Conservation (phyloP, 1,140 invertebrate genomes). For the Agrypnia vestita region DNA sequence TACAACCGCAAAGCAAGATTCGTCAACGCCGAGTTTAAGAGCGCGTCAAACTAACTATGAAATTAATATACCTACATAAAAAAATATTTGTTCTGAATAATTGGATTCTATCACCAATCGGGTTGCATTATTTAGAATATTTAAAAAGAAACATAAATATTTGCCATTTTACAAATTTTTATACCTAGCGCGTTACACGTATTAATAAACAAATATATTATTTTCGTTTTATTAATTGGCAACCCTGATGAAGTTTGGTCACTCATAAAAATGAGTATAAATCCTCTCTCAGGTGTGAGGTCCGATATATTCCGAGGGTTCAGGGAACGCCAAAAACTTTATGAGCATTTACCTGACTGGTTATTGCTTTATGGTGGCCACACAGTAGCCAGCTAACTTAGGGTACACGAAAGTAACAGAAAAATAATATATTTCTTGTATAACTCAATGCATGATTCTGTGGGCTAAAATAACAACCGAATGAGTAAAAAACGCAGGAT, state of each 20-base stretch:
- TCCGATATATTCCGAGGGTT: conserved; percentile 25
- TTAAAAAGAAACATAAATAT: neutral
- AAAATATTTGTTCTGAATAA: too few relatives aligned
- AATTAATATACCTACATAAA: too few relatives aligned
- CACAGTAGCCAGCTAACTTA: neutral
- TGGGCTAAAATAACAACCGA: too few relatives aligned
- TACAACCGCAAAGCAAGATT: too few relatives aligned
- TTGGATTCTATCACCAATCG: too few relatives aligned
- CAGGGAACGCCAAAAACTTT: conserved; percentile 10
- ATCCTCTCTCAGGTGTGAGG: conserved; percentile 49
- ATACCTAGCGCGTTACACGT: too few relatives aligned
- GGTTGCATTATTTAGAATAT: neutral
- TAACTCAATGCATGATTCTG: too few relatives aligned
- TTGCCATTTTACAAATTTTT: neutral
- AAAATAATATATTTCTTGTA: too few relatives aligned
- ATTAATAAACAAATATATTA: neutral
- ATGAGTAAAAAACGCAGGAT: too few relatives aligned
- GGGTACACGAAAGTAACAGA: too few relatives aligned
- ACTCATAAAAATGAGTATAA: conserved; percentile 23
- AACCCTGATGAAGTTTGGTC: conserved; percentile 6
- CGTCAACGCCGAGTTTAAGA: too few relatives aligned
- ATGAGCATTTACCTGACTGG: conserved; percentile 22
- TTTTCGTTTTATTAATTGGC: neutral
- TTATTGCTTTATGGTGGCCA: neutral
- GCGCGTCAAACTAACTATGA: too few relatives aligned